Evolutionary conservation across 2,797 vertebrate genomes (phyloP), one percentile per base, ranked within the genome.

Genomic region (Helostoma temminkii): DNA sequence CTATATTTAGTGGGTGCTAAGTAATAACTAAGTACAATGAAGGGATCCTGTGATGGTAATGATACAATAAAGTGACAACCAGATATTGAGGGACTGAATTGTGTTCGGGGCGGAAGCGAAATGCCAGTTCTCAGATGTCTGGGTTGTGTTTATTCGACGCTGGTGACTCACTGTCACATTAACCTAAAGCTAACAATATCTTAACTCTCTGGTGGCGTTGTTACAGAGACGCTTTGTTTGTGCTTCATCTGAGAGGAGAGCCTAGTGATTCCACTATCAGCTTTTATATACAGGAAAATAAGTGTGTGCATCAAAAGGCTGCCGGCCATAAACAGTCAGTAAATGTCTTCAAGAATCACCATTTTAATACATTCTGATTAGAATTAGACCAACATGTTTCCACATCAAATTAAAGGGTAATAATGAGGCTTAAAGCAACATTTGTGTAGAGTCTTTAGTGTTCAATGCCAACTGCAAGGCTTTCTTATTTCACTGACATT

Each of bases 1-100:
- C 91, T 94, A 93, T 90, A 92, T 93, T 93, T 93, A 93, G 93
- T 81, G 90, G 83, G 81, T 50, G 83, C 91, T 89, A 88, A 91
- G 90, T 93, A 94, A 93, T 93, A 92, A 91, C 87, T 91, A 91
- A 91, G 89, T 87, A 82, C 85, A 88, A 80, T 72, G 86, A 84
- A 90, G 89, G 83, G 86, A 89, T 86, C 83, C 86, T 65, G 85
- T 81, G 73, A 80, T 75, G 72, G 86, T 92, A 93, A 93, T 93
- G 89, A 93, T 89, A 93, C 88, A 81, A 92, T 87, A 84, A 90
- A 83, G 74, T 80, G 91, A 93, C 91, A 87, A 81, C 81, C 80
- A 90, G 89, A 92, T 88, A 89, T 85, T 78, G 84, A 78, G 88
- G 72, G 76, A 86, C 86, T 88, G 93, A 93, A 94, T 94, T 92